Evolutionary conservation across 2,888 invertebrate species (phyloP).

Genomic region (Cyrtodaria siliqua): DNA sequence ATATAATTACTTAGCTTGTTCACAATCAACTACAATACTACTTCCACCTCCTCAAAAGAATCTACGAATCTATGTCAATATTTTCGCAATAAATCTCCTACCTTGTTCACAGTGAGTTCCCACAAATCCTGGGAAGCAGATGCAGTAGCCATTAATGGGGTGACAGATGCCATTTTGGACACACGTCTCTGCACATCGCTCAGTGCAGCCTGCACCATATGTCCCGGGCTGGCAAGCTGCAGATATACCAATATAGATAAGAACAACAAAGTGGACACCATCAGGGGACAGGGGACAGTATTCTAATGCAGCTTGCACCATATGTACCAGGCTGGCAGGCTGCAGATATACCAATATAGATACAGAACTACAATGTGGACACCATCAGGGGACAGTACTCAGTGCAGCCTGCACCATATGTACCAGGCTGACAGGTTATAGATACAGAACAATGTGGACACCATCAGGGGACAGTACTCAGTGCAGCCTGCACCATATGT

Average conservation of each 20-base stretch:
- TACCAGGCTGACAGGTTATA: slow-evolving; percentile 15
- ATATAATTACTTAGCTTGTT: too few relatives aligned
- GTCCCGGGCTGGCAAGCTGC: slow-evolving; percentile 14
- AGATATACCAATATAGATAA: background rate
- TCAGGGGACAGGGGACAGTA: too few relatives aligned
- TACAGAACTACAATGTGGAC: too few relatives aligned
- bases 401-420: slow-evolving; percentile 15
- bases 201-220: slow-evolving; percentile 11
- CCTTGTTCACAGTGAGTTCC: slow-evolving; percentile 28
- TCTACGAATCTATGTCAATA: too few relatives aligned
- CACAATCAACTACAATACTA: too few relatives aligned
- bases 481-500: slow-evolving; percentile 16
- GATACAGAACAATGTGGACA: slow-evolving; percentile 12
- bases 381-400: too few relatives aligned
- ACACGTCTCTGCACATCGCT: slow-evolving; percentile 12
- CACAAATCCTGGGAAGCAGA: slow-evolving; percentile 34
- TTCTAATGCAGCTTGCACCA: slow-evolving; percentile 12
- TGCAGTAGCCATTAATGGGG: slow-evolving; percentile 25
- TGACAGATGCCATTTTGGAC: slow-evolving; percentile 26
- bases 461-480: background rate
- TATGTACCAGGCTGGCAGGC: slow-evolving; percentile 18
- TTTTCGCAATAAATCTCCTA: too few relatives aligned
- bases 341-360: background rate
- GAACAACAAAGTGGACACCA: too few relatives aligned
- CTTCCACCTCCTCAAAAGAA: too few relatives aligned